Percentiles rank a stretch among this genome's conserved stretches.
These are phyloP conservation scores for Seriola rivoliana DNA, from an alignment of 2,113 vertebrate genomes.

Conservation along the genomic window DNA sequence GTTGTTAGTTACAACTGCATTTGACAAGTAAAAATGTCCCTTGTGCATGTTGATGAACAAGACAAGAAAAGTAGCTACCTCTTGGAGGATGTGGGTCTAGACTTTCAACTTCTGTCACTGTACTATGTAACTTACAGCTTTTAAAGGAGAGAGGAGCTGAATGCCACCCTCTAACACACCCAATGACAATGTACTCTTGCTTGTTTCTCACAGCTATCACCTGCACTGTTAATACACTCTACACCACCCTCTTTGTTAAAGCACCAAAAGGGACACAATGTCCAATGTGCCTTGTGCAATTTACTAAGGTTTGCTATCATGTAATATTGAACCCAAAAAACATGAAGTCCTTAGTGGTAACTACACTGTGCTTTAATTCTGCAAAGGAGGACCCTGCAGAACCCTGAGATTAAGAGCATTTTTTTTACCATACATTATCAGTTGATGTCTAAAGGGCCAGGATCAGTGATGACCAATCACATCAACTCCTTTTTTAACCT, in stretches of 20 bases:
- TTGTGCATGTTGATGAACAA: not conserved
- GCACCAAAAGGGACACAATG: not conserved
- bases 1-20: not conserved
- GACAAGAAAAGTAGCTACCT: not conserved
- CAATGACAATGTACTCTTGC: not conserved
- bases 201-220: not conserved
- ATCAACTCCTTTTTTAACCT: not conserved
- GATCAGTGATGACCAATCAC: not conserved
- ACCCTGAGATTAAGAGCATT: not conserved
- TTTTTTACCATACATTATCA: not conserved
- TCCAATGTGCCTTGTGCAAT: not conserved
- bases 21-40: not conserved
- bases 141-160: not conserved
- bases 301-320: not conserved
- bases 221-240: not conserved
- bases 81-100: not conserved
- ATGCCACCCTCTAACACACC: not conserved
- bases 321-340: conserved; percentile 3
- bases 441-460: not conserved
- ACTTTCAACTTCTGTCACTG: not conserved
- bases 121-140: not conserved
- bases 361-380: not conserved
- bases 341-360: not conserved
- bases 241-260: not conserved
- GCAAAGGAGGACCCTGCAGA: not conserved